phyloP scores from a whole-genome alignment of 2,797 vertebrate genomes.

The Scarus forsteni region DNA sequence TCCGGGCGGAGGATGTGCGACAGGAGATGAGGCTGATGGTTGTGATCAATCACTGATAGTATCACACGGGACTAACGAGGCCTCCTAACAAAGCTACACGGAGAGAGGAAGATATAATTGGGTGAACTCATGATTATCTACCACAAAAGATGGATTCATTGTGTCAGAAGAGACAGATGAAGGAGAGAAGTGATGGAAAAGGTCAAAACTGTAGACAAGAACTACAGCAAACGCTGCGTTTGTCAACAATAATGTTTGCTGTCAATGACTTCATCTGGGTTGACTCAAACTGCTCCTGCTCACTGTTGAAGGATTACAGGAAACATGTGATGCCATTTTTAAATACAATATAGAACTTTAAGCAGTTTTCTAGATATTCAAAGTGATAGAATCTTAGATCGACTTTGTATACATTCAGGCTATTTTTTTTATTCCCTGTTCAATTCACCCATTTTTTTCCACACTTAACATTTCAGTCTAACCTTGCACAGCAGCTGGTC shows the following conservation, averaged over 20 bases:
- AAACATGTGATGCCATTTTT: too few relatives aligned
- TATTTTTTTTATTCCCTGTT: too few relatives aligned
- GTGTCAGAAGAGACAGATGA: slow-evolving; percentile 21
- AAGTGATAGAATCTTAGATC: too few relatives aligned
- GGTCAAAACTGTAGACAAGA: slow-evolving; percentile 17
- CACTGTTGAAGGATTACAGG: neutral
- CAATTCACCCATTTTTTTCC: too few relatives aligned
- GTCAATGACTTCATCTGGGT: slow-evolving; percentile 7
- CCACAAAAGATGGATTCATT: slow-evolving; percentile 48
- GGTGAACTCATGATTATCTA: slow-evolving; percentile 58
- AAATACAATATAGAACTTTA: too few relatives aligned
- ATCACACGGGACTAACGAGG: slow-evolving; percentile 61
- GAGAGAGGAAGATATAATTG: slow-evolving; percentile 59
- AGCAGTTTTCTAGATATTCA: too few relatives aligned
- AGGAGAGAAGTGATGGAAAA: slow-evolving; percentile 28
- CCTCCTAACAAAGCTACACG: slow-evolving; percentile 48
- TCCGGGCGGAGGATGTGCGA: slow-evolving; percentile 59
- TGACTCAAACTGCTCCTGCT: neutral
- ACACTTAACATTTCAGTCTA: too few relatives aligned
- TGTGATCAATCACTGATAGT: slow-evolving; percentile 66
- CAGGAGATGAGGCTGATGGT: slow-evolving; percentile 65
- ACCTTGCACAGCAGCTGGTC: too few relatives aligned
- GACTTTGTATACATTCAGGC: too few relatives aligned
- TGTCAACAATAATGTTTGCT: slow-evolving; percentile 2
- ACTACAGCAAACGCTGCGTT: neutral